Evolutionary conservation across 2,888 invertebrate species (phyloP).

Genomic region (Hymenopus coronatus): DNA sequence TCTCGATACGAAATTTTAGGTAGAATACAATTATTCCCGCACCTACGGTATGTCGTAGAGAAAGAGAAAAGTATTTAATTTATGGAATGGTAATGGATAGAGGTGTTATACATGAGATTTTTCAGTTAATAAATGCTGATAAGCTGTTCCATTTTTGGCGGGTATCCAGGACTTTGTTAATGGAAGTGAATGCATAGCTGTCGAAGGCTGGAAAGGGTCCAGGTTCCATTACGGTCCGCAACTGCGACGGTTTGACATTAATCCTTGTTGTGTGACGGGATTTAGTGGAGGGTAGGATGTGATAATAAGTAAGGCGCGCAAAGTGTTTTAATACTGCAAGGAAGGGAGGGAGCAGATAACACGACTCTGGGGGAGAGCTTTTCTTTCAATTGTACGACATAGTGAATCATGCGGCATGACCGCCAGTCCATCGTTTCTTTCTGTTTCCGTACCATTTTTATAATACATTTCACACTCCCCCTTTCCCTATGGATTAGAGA

Average conservation of each 20-base stretch:
- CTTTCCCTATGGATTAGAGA: not conserved
- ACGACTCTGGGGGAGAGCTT: not conserved
- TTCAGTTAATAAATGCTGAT: too few species aligned
- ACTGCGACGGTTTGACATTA: conserved; percentile 5
- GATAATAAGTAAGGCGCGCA: conserved; percentile 5
- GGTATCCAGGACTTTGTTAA: not conserved
- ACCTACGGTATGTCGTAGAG: too few species aligned
- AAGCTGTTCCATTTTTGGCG: not conserved
- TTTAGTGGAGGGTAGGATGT: conserved; percentile 4
- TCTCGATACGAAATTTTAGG: too few species aligned
- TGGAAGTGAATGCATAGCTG: not conserved
- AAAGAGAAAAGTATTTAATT: too few species aligned
- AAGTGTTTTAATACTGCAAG: conserved; percentile 3
- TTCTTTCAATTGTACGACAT: conserved; percentile 3
- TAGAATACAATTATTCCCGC: too few species aligned
- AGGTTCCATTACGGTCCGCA: not conserved
- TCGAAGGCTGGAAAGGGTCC: not conserved
- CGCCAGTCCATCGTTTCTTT: not conserved
- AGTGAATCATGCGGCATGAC: not conserved
- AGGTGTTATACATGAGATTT: too few species aligned
- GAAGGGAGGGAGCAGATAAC: not conserved
- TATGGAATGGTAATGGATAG: too few species aligned
- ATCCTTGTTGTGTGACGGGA: conserved; percentile 15
- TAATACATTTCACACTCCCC: not conserved
- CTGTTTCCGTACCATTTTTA: not conserved